Conservation (phyloP, 1,140 invertebrate species). For the Onthophagus taurus region DNA sequence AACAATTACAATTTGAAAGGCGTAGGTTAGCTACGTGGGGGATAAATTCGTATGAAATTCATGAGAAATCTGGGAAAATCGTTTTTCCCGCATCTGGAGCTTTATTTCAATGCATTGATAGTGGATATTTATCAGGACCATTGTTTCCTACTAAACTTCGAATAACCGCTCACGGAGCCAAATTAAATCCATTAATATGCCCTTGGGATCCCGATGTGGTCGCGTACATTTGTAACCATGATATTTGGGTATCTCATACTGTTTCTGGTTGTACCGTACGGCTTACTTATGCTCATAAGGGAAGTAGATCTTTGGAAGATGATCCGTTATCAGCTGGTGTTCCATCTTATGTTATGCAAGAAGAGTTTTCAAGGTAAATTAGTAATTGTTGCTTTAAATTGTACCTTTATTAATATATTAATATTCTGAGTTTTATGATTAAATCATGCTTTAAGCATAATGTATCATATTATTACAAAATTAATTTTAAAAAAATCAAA, state of each 20-base stretch:
- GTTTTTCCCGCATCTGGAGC: conserved; percentile 84
- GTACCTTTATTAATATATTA: too few species aligned
- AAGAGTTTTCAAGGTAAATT: conserved; percentile 87
- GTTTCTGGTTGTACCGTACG: conserved; percentile 60
- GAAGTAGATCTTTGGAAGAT: conserved; percentile 59
- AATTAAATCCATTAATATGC: conserved; percentile 85
- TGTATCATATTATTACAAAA: too few species aligned
- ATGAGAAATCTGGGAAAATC: conserved; percentile 68
- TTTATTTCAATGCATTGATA: conserved; percentile 71
- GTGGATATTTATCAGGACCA: conserved; percentile 53
- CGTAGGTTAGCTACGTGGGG: conserved; percentile 86
- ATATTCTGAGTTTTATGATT: too few species aligned
- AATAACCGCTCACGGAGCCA: conserved; percentile 56
- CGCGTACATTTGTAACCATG: conserved; percentile 81
- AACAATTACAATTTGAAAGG: conserved; percentile 82
- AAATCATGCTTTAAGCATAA: too few species aligned
- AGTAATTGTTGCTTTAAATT: too few species aligned
- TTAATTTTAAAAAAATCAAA: too few species aligned
- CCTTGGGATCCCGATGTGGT: conserved; percentile 78
- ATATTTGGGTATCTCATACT: conserved; percentile 81
- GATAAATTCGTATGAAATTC: conserved; percentile 87
- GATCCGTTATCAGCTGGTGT: conserved; percentile 85
- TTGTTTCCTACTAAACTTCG: conserved; percentile 63
- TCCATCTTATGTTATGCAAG: conserved; percentile 95
- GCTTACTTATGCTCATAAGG: conserved; percentile 76